These are phyloP conservation scores for Grammomys surdaster DNA, from an alignment of 2,113 vertebrate genomes.

Conservation along the genomic window DNA sequence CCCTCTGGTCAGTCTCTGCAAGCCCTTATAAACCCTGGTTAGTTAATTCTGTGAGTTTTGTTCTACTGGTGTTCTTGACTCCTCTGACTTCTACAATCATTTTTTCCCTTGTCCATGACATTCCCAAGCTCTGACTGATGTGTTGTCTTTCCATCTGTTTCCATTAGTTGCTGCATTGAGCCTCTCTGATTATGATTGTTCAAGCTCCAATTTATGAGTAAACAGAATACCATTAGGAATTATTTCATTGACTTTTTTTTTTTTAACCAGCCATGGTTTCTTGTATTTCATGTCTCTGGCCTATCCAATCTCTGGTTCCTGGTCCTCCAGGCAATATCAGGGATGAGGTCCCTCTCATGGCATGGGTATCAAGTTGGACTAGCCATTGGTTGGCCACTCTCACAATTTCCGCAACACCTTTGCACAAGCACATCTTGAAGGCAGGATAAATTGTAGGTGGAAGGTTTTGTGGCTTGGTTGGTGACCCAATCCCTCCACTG, in stretches of 20 bases:
- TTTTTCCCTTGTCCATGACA: too few species aligned
- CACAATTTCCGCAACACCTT: neutral
- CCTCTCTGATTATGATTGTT: neutral
- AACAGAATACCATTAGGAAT: neutral
- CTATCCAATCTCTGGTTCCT: neutral
- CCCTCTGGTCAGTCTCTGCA: neutral
- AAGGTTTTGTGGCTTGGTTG: neutral
- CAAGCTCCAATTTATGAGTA: neutral
- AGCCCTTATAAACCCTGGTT: neutral
- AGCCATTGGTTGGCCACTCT: neutral
- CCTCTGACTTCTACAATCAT: neutral
- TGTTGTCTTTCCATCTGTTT: neutral
- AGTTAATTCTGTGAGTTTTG: neutral
- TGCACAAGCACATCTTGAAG: neutral
- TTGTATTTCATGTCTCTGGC: neutral
- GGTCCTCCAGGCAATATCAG: neutral
- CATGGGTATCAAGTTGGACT: neutral
- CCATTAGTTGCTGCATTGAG: neutral
- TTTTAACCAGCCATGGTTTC: neutral
- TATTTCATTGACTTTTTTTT: neutral
- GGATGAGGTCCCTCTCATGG: neutral
- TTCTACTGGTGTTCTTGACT: neutral
- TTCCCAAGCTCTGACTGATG: too few species aligned
- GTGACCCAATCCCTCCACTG: neutral
- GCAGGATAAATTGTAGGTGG: neutral